Evolutionary conservation across 2,113 vertebrate species (phyloP), one percentile per base, ranked within the genome.

Genomic region (Aspidoscelis tigris): DNA sequence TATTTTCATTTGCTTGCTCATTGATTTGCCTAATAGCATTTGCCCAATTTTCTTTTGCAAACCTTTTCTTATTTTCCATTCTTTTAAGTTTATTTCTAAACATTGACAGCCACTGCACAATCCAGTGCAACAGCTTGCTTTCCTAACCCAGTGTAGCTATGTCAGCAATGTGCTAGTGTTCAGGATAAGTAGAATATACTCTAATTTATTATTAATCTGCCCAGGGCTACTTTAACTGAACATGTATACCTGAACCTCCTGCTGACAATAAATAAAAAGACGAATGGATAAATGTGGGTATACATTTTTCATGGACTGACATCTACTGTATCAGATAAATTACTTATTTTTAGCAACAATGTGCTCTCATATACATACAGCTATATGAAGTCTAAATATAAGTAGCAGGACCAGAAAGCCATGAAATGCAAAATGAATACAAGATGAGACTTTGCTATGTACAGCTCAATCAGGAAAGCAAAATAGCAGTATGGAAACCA

Each of bases 31-130:
- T 77, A 65, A 69, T 89, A 85, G 87, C 66, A 86, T 80, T 77
- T 20, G 11, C 64, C 65, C 70, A 86, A 84, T 80, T 86, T 16
- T 71, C 55, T 73, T 89, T 82, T 83, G 58, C 50, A 75, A 92
- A 87, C 66, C 22, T 14, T 2, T n/a, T 66, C 84, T 89, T 84
- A 84, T 87, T 92, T 89, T 83, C 81, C 7, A 24, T 18, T 83
- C 41, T 81, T 8, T 85, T 89, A 80, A 21, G 69, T 41, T 78
- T 21, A 85, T 77, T 86, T 84, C 79, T 83, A 24, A 76, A 68
- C 11, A 80, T 86, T 78, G 43, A 24, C 33, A 44, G 14, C 41
- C 47, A 50, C 47, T 50, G 47, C 47, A 50, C 8, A 50, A 50
- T 50, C 47, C 47, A 50, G 47, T 50, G 47, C 47, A 50, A 50